Base-by-base conservation (phyloP, 2,113 vertebrate genomes). In the Pao palembangensis region DNA sequence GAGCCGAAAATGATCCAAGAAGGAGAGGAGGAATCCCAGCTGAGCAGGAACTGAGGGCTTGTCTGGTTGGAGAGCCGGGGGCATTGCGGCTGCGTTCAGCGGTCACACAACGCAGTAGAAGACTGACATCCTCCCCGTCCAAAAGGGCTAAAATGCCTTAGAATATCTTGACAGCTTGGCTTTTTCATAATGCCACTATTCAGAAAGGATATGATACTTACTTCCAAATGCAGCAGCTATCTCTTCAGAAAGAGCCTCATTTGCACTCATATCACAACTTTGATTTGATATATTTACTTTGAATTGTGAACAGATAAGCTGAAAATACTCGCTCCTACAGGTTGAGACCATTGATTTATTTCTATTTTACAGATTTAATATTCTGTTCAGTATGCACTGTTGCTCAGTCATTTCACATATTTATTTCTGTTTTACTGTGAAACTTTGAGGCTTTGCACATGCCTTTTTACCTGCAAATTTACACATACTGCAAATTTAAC, bases 61-160 rank as follows among this genome's bases (percentile, higher is more conserved):
- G 72, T 76, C 73, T 75, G 55, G 34, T 63, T 56, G 59, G 55
- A 72, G 57, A 47, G 63, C 53, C 44, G 7, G 58, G 67, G 51
- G 72, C 75, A 61, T 69, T 52, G 66, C 42, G 75, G 67, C 72
- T 75, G 58, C 59, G 56, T 78, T 73, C 55, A 64, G 64, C 81
- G 55, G 58, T 78, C 77, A 71, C 75, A 73, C 79, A 70, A 58
- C 73, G 78, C 70, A 69, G 79, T 56, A 77, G 77, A 80, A 77
- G 64, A 77, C 78, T 76, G 58, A 80, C 74, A 72, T 67, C 60
- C 65, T 75, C 60, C 69, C 80, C 82, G 77, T 69, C 61, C 68
- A 43, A 68, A 85, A 86, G 81, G 86, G 80, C 88, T 80, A 62
- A 43, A 58, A 87, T 55, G 71, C 81, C 74, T 85, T 87, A 80